These are phyloP conservation scores for Vesta saturnalis DNA, from an alignment of 2,888 invertebrate genomes.

Conservation along the genomic window DNA sequence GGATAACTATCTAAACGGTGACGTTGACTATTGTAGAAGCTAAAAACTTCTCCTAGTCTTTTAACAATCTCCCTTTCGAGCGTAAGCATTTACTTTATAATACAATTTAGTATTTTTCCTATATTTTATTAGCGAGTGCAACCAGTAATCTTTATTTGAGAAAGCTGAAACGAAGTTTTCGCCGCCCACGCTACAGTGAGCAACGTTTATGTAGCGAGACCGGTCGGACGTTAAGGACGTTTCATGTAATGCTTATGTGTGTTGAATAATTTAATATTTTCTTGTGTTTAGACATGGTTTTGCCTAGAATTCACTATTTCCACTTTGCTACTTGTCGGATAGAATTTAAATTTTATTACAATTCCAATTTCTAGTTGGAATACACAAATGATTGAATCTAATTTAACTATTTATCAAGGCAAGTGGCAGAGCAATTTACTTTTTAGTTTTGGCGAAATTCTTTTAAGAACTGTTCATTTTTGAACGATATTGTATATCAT, in stretches of 20 bases:
- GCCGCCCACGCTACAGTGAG: neutral
- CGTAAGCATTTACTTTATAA: neutral
- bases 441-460: too few species aligned
- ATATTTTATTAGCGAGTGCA: neutral
- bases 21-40: neutral
- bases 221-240: neutral
- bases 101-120: neutral
- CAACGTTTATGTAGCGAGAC: neutral
- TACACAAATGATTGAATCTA: neutral
- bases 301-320: neutral
- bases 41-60: too few species aligned
- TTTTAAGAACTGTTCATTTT: too few species aligned
- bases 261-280: constrained; percentile 14
- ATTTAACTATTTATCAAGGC: neutral
- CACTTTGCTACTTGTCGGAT: neutral
- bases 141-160: neutral
- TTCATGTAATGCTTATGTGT: neutral
- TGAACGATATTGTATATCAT: too few species aligned
- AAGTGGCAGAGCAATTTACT: too few species aligned
- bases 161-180: neutral
- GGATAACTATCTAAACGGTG: neutral
- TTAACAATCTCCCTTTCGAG: neutral
- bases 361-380: neutral
- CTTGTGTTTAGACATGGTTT: neutral
- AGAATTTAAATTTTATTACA: neutral